A percentile compares a stretch with the other conserved stretches of the same genome.
phyloP scores from a whole-genome alignment of 2,113 vertebrate species.

The Phrynocephalus versicolor region DNA sequence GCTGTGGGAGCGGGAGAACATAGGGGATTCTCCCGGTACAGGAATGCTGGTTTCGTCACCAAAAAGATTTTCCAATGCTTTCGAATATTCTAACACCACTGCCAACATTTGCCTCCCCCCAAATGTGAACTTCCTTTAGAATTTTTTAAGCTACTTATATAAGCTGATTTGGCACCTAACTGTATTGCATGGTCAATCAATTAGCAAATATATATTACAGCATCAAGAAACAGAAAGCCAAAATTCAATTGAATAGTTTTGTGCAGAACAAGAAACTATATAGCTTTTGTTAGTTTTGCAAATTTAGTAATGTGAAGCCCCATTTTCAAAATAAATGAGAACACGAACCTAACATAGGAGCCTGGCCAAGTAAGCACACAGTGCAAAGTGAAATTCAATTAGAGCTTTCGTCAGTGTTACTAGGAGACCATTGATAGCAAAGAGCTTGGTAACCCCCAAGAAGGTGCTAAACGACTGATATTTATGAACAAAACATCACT shows the following conservation, averaged over 20 bases:
- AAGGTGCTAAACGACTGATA: slow-evolving; percentile 35
- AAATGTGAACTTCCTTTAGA: not conserved
- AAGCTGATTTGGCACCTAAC: not conserved
- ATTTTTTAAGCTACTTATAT: not conserved
- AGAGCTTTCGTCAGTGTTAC: slow-evolving; percentile 22
- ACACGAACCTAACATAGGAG: not conserved
- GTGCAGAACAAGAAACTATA: not conserved
- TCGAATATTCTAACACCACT: too few relatives aligned
- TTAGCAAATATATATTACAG: slow-evolving; percentile 9
- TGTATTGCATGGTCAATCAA: not conserved
- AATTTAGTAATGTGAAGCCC: not conserved
- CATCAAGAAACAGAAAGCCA: not conserved
- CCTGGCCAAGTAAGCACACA: not conserved
- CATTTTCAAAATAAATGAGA: not conserved
- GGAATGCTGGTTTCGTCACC: too few relatives aligned
- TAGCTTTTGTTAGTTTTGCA: not conserved
- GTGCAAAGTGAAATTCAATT: slow-evolving; percentile 32
- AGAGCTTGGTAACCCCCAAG: slow-evolving; percentile 42
- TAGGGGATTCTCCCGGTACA: too few relatives aligned
- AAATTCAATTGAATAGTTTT: not conserved
- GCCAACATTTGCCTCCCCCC: too few relatives aligned
- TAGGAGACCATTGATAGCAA: slow-evolving; percentile 25
- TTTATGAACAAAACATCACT: slow-evolving; percentile 10
- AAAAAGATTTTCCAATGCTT: too few relatives aligned
- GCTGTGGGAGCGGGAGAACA: too few relatives aligned